Base-by-base conservation (phyloP, 23 tunicate species). In the Trididemnum miniatum region DNA sequence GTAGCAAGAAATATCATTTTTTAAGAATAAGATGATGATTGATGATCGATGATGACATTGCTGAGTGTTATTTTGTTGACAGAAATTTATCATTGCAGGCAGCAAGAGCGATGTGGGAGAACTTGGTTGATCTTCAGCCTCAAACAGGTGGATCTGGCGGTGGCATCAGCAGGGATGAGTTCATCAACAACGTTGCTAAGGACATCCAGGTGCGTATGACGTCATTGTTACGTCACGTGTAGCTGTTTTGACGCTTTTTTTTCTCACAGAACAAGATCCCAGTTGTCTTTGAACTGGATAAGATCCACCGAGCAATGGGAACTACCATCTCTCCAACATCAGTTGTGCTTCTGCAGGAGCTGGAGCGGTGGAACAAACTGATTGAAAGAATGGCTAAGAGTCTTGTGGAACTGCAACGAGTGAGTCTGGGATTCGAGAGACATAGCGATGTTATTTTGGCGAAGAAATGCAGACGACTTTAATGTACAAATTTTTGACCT, bases 121-220 rank as follows among this genome's bases (percentile, higher is more conserved):
- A 91, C 60, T 80, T 96, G 83, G 99, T 96, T 51, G 95, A 96
- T 44, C 88, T 96, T 63, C 99, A 96, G 78, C 99, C 99, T 32
- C 99, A 96, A 76, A 96, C 99, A 0, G 97, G 97, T 18, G 97
- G 87, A 72, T 65, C 86, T 50, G 99, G 99, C 34, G 91, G 97
- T 18, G 99, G 99, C 15, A 91, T 96, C 27, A 87, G 94, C 62
- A 52, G 99, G 62, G 99, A 96, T 78, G 99, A 96, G 27, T 96
- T 87, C 62, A 96, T 96, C 50, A 76, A 83, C 65, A 89, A 91
- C 49, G 97, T 91, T 35, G 99, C 97, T 33, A 87, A 84, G 24
- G 99, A 96, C 44, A 96, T 96, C 65, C 99, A 96, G 88, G 98
- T 93, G 37, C 33, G 80, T 3, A 49, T 9, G 12, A 49, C n/a